Percentiles rank a stretch among this genome's conserved stretches.
Evolutionary conservation across 2,797 vertebrate species (phyloP).

Genomic region (Dendrocincla tyrannina): DNA sequence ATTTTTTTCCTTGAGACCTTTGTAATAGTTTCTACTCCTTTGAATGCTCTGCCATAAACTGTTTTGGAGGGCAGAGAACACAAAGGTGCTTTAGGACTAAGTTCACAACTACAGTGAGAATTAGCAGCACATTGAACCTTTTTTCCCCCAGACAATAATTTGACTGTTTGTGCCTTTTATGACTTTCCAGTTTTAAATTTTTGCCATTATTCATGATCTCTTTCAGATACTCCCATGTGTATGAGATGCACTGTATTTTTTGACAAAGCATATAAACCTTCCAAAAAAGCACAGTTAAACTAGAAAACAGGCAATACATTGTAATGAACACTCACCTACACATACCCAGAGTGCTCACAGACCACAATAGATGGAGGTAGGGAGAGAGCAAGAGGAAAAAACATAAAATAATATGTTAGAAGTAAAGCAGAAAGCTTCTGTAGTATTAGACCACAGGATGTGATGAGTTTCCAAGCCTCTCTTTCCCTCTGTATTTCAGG

Average conservation of each 20-base stretch:
- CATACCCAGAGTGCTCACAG: not conserved
- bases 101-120: not conserved
- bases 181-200: not conserved
- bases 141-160: not conserved
- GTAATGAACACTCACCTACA: not conserved
- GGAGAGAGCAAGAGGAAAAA: not conserved
- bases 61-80: not conserved
- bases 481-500: not conserved
- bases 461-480: not conserved
- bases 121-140: not conserved
- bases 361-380: not conserved
- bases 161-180: not conserved
- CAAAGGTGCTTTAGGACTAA: not conserved
- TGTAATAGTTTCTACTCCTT: not conserved
- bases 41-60: not conserved
- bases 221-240: not conserved
- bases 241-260: not conserved
- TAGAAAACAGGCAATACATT: not conserved
- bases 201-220: not conserved
- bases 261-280: not conserved
- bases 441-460: not conserved
- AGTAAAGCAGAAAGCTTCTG: not conserved
- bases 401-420: not conserved
- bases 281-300: not conserved
- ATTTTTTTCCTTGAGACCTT: not conserved